Conservation (phyloP, 2,113 vertebrate genomes). For the Indicator maculatus region DNA sequence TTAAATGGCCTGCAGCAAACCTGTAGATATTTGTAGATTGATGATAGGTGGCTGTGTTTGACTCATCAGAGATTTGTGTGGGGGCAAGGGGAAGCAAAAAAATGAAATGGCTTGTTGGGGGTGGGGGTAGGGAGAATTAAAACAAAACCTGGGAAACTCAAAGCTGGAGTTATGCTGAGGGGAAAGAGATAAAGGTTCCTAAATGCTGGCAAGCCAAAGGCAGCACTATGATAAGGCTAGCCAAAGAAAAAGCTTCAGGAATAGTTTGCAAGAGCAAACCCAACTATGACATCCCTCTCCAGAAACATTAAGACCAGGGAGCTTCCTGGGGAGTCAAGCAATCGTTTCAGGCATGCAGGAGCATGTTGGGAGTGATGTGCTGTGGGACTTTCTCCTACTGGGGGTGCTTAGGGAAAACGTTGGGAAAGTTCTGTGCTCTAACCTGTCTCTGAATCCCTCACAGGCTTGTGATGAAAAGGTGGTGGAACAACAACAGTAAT, state of each 20-base stretch:
- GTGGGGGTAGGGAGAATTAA: not conserved
- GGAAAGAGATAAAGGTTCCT: not conserved
- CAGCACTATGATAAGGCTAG: not conserved
- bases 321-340: not conserved
- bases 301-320: not conserved
- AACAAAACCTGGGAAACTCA: not conserved
- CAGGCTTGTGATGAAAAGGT: not conserved
- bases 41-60: too few species aligned
- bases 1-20: not conserved
- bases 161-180: not conserved
- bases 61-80: not conserved
- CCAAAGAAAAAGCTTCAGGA: not conserved
- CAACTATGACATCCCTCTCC: not conserved
- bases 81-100: not conserved
- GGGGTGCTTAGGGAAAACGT: not conserved
- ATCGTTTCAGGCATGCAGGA: not conserved
- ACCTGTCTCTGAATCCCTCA: not conserved
- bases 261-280: not conserved
- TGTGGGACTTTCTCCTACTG: not conserved
- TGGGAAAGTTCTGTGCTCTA: not conserved
- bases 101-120: not conserved
- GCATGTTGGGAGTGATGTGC: not conserved
- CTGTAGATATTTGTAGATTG: not conserved
- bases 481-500: not conserved
- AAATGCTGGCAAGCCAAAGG: not conserved